Base-by-base conservation (phyloP, 2,113 vertebrate species). In the Rhinichthys klamathensis region DNA sequence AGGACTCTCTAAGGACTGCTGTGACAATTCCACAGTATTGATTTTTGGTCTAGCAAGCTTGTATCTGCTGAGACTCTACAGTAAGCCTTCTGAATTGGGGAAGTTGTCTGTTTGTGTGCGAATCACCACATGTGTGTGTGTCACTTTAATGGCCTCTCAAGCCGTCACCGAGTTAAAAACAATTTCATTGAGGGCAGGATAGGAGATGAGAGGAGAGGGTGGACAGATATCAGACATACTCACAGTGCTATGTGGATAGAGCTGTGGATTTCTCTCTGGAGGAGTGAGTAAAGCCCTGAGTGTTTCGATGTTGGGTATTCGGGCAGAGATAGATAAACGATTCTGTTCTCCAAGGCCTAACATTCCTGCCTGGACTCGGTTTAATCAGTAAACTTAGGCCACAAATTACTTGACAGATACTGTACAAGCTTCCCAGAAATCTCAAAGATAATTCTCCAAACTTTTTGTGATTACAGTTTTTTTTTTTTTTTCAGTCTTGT, bases 21-120 rank as follows among this genome's bases (percentile, higher is more conserved):
- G 86, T 56, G 60, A 79, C 81, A 87, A 84, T 81, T 82, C 80
- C 78, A 76, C 46, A 35, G 4, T 87, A 87, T 85, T 85, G 86
- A 87, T 87, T 84, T 87, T 85, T 81, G 78, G 67, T 81, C 46
- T 44, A 82, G 83, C 82, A 75, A 5, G 70, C 78, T 84, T 85
- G 72, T 78, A 82, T 81, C 69, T 58, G 60, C 27, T 80, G 73
- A 79, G 84, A 70, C 79, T 82, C 61, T 85, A 75, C 80, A 63
- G 80, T 80, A 82, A 54, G 32, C 74, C 70, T 13, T 79, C 27
- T 72, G 54, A 70, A 56, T 51, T 46, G 51, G 70, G 54, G 73
- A 77, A 76, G 83, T 49, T 63, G 72, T 72, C 73, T 61, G 70
- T 83, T 74, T 79, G 83, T 86, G 61, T 61, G 58, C 3, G 86